These are phyloP conservation scores for Ursus arctos DNA, from an alignment of 2,113 vertebrate genomes.

Conservation along the genomic window DNA sequence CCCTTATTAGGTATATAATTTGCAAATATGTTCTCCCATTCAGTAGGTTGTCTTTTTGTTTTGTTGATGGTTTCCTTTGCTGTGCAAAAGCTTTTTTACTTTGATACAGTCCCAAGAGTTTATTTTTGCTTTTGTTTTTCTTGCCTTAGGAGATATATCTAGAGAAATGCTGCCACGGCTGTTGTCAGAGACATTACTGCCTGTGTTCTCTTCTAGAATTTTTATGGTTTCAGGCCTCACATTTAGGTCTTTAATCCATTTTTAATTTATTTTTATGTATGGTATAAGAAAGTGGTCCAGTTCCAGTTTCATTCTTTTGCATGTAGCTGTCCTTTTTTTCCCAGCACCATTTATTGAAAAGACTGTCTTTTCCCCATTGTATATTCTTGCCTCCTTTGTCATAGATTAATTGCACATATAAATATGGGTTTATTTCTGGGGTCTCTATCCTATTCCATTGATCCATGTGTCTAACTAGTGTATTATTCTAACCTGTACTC, in stretches of 20 bases:
- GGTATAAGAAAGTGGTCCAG: background rate
- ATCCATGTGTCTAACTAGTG: background rate
- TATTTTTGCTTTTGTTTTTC: background rate
- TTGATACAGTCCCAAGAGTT: background rate
- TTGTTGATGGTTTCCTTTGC: background rate
- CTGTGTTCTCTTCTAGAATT: background rate
- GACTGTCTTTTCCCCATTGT: background rate
- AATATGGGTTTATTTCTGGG: background rate
- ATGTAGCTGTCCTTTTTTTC: background rate
- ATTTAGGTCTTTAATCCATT: background rate
- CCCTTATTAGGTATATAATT: background rate
- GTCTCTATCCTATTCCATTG: background rate
- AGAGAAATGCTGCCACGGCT: background rate
- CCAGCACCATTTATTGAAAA: background rate
- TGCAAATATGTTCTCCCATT: background rate
- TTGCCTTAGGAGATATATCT: background rate
- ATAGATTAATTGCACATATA: background rate
- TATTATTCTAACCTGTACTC: background rate
- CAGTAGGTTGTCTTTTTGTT: background rate
- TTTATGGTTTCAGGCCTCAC: background rate
- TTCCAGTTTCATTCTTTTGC: background rate
- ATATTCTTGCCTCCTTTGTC: background rate
- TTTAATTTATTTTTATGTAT: background rate
- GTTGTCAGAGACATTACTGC: background rate
- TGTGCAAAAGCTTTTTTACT: background rate